Evolutionary conservation across 2,888 invertebrate species (phyloP).

Genomic region (Campoletis raptor): DNA sequence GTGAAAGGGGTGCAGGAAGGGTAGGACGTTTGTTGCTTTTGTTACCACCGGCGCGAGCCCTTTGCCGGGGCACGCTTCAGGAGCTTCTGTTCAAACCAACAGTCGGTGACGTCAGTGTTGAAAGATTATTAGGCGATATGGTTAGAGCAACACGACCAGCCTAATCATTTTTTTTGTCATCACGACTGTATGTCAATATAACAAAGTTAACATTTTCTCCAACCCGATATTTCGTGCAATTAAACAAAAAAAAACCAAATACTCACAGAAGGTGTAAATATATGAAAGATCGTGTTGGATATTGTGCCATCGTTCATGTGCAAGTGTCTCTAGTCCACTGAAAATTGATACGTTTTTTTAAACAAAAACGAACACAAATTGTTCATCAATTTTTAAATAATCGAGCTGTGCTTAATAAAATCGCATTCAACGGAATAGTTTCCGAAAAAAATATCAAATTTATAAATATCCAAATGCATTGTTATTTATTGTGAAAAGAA

Average conservation of each 20-base stretch:
- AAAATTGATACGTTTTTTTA: neutral
- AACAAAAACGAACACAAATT: neutral
- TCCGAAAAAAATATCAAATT: slow-evolving; percentile 3
- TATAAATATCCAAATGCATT: neutral
- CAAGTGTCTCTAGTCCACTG: slow-evolving; percentile 26
- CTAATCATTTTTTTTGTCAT: slow-evolving; percentile 58
- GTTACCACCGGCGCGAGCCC: slow-evolving; percentile 88
- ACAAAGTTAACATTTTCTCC: slow-evolving; percentile 17
- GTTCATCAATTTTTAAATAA: neutral
- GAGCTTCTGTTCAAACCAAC: slow-evolving; percentile 93
- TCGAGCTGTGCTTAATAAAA: neutral
- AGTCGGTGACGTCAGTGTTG: slow-evolving; percentile 91
- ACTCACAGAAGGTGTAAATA: slow-evolving; percentile 53
- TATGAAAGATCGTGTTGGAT: slow-evolving; percentile 40
- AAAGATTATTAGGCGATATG: slow-evolving; percentile 89
- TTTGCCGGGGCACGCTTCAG: slow-evolving; percentile 86
- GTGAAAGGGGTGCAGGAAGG: slow-evolving; percentile 90
- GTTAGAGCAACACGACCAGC: slow-evolving; percentile 83
- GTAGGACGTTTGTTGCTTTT: slow-evolving; percentile 91
- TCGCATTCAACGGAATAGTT: neutral
- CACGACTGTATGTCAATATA: neutral
- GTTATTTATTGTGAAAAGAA: slow-evolving; percentile 8
- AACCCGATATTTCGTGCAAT: slow-evolving; percentile 48
- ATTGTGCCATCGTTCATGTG: slow-evolving; percentile 47
- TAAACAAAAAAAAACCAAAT: neutral